Base-by-base conservation (phyloP, 2,888 invertebrate genomes). In the Timandra comae region DNA sequence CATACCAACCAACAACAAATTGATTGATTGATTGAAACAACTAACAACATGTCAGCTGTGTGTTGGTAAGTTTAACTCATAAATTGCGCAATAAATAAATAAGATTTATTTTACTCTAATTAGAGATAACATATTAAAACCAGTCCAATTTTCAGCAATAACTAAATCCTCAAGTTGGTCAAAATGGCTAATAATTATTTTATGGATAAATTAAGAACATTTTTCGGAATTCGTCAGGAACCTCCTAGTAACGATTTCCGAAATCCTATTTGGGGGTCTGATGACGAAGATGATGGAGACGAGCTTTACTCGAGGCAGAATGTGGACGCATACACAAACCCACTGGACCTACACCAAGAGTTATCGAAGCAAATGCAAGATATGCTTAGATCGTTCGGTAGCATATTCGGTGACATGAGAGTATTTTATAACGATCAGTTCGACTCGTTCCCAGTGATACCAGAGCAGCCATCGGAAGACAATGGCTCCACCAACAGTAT, bases 201-300 rank as follows among this genome's bases (percentile, higher is more conserved):
- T 37, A 70, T 80, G 71, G 69, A 74, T 32, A 77, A 61, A 52
- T 41, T 85, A 27, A 65, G 68, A 12, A 49, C 63, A 16, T 80
- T 82, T 56, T 63, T 85, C 33, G 84, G 84, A 12, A 23, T 80
- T 19, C 51, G 51, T 12, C 55, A 59, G 27, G 66, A 74, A 31
- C 67, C 73, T 21, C 81, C 79, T 12, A 59, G 62, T 49, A 85
- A 81, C 41, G 81, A 84, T 46, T 85, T 85, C 49, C 71, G 85
- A 29, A 85, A 85, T 50, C 85, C 85, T 3, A 81, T 85, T 47
- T 84, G 85, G 84, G 74, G 70, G 31, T 72, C 77, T 3, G 82
- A 82, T 37, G 82, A 82, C 40, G 82, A 82, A 45, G 84, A 82
- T 38, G 76, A 76, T 22, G 79, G 66, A 2, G 82, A 82, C 44